Conservation (phyloP, 1,140 invertebrate species). For the Drosophila ananassae region DNA sequence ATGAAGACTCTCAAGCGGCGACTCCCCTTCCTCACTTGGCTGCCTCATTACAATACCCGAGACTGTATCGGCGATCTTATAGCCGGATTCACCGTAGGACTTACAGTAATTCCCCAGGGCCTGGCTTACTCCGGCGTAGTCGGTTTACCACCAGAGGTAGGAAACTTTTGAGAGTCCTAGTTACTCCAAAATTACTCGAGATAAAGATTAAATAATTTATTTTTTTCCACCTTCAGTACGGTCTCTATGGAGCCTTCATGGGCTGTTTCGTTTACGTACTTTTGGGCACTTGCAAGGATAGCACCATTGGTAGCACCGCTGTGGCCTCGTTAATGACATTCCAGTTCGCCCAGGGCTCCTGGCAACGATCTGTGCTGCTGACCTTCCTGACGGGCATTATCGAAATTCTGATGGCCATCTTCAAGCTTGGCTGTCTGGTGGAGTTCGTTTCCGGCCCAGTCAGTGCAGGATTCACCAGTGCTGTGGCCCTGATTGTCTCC, state of each 20-base stretch:
- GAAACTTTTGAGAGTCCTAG: background rate
- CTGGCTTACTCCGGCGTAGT: conserved; percentile 94
- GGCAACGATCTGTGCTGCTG: conserved; percentile 91
- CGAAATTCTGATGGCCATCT: conserved; percentile 93
- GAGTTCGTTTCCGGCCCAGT: conserved; percentile 97
- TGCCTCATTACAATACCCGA: conserved; percentile 88
- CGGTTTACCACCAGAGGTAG: conserved; percentile 88
- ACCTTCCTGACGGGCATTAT: conserved; percentile 93
- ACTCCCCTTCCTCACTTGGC: conserved; percentile 90
- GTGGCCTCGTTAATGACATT: conserved; percentile 93
- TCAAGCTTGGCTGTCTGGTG: conserved; percentile 95
- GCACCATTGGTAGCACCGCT: conserved; percentile 95
- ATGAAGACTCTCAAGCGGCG: conserved; percentile 89
- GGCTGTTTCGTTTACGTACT: conserved; percentile 96
- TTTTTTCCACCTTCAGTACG: conserved; percentile 85
- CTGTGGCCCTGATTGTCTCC: conserved; percentile 95
- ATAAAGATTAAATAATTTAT: too few relatives aligned
- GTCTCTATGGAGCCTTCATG: conserved; percentile 95
- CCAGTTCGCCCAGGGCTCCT: conserved; percentile 89
- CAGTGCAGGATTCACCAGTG: conserved; percentile 96
- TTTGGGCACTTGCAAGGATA: conserved; percentile 95
- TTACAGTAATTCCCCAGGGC: conserved; percentile 93
- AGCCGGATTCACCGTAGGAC: conserved; percentile 93
- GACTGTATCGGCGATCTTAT: conserved; percentile 89
- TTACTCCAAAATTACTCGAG: too few relatives aligned